Evolutionary conservation across 2,113 vertebrate genomes (phyloP).

Genomic region (Oreotragus oreotragus): DNA sequence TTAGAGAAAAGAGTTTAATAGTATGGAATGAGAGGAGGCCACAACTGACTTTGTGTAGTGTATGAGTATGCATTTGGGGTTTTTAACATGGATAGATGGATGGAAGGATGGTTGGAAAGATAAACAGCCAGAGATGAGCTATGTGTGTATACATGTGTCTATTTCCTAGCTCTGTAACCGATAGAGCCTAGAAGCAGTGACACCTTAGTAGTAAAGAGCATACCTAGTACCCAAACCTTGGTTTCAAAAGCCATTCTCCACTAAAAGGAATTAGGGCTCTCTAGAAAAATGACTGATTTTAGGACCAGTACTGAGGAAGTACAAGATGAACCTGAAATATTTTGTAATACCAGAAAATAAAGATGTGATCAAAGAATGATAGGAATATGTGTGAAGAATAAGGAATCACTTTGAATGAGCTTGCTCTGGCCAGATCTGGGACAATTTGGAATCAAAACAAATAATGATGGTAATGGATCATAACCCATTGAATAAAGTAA

Average conservation of each 20-base stretch:
- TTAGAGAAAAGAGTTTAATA: background rate
- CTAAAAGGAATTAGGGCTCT: background rate
- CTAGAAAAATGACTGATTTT: background rate
- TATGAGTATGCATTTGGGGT: background rate
- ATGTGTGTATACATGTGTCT: background rate
- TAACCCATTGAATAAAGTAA: background rate
- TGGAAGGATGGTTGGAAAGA: background rate
- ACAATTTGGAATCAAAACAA: background rate
- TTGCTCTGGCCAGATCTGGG: background rate
- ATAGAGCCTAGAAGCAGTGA: background rate
- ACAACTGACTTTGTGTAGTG: background rate
- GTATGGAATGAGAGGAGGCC: background rate
- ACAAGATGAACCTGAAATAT: background rate
- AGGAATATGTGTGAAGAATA: background rate
- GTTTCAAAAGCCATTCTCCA: background rate
- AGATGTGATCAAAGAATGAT: background rate
- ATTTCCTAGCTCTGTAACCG: background rate
- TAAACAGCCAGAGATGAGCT: background rate
- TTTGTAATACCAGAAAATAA: conserved; percentile 1
- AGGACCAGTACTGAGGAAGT: background rate
- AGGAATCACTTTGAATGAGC: background rate
- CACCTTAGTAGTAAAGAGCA: background rate
- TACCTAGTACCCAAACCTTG: background rate
- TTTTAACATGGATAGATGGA: background rate
- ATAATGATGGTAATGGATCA: background rate